phyloP scores from a whole-genome alignment of 92 coral and sea anemone species.

The Nematostella vectensis region DNA sequence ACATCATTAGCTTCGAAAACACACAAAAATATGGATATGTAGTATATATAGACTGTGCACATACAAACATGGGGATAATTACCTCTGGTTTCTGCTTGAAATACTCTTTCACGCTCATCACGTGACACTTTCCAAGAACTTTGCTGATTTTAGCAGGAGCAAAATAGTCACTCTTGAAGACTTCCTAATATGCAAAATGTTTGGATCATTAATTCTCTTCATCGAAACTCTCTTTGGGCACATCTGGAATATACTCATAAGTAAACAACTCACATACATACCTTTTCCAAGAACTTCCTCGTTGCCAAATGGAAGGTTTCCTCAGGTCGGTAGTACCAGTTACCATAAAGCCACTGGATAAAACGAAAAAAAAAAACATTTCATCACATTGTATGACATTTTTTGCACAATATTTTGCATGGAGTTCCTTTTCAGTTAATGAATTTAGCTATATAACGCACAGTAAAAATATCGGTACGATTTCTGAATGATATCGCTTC shows the following conservation, averaged over 20 bases:
- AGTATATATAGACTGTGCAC: no score
- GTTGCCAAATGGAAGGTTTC: conserved; percentile 74
- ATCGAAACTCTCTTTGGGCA: no score
- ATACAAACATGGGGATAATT: no score
- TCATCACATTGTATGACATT: no score
- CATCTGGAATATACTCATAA: no score
- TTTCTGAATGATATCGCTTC: no score
- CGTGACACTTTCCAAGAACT: conserved; percentile 78
- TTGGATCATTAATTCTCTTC: neutral
- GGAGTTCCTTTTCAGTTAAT: no score
- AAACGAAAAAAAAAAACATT: neutral
- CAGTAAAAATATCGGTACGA: no score
- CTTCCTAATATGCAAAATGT: conserved; percentile 52
- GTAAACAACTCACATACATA: conserved; percentile 5
- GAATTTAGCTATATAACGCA: no score
- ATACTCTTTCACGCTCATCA: conserved; percentile 88
- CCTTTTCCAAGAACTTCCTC: conserved; percentile 93
- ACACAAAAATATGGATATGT: no score
- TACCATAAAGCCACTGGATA: conserved; percentile 73
- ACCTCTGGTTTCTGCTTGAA: conserved; percentile 82
- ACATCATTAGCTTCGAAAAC: no score
- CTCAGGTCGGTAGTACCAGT: conserved; percentile 88
- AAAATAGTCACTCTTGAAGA: conserved; percentile 80
- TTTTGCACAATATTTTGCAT: no score
- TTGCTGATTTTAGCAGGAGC: conserved; percentile 65